Percentiles rank a stretch among this genome's conserved stretches.
These are phyloP conservation scores for Sminthopsis crassicaudata DNA, from an alignment of 2,113 vertebrate genomes.

Conservation along the genomic window DNA sequence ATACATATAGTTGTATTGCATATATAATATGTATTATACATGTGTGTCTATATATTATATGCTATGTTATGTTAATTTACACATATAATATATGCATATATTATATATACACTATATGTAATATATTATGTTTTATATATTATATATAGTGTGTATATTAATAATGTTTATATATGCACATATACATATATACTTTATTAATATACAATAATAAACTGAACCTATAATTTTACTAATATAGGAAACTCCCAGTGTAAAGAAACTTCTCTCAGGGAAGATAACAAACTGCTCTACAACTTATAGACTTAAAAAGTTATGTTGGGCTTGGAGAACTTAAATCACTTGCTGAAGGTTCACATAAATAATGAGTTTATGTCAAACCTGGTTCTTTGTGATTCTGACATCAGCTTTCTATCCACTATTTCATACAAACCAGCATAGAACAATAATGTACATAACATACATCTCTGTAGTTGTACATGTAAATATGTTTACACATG, in stretches of 20 bases:
- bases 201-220: neutral
- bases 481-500: neutral
- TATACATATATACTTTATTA: neutral
- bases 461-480: neutral
- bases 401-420: too few species aligned
- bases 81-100: too few species aligned
- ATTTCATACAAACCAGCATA: neutral
- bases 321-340: neutral
- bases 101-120: too few species aligned
- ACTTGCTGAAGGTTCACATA: neutral
- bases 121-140: too few species aligned
- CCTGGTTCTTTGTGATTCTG: neutral
- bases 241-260: neutral
- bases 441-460: neutral
- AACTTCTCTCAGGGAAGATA: neutral
- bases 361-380: neutral
- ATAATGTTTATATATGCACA: too few species aligned
- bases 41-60: too few species aligned
- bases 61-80: too few species aligned
- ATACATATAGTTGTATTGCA: too few species aligned
- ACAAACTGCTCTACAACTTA: neutral
- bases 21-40: too few species aligned
- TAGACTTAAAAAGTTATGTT: too few species aligned
- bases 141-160: too few species aligned
- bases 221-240: neutral